Conservation (phyloP, 92 coral and sea anemone genomes). For the Bergia sp. region DNA sequence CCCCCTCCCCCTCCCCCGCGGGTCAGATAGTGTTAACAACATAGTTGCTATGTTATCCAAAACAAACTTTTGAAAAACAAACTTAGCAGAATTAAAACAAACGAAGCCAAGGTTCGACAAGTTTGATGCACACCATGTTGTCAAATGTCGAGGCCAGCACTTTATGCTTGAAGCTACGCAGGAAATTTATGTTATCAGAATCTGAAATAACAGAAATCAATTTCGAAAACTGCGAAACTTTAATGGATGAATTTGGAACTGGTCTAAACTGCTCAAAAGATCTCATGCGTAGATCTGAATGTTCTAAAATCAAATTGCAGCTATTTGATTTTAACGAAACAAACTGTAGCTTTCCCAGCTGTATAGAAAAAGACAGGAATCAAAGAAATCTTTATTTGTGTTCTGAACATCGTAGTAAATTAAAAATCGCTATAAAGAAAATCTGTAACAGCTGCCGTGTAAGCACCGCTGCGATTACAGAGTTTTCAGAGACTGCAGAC, state of each 20-base stretch:
- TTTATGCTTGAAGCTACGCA: not conserved
- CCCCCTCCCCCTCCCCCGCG: too few species aligned
- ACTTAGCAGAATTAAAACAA: too few species aligned
- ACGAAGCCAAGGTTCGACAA: too few species aligned
- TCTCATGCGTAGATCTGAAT: not conserved
- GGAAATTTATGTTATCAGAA: not conserved
- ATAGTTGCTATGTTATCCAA: too few species aligned
- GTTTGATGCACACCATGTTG: too few species aligned
- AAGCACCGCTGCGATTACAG: not conserved
- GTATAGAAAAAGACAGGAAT: not conserved
- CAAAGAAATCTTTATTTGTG: slow-evolving; percentile 10
- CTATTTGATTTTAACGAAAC: not conserved
- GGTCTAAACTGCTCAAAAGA: not conserved
- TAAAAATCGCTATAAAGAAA: not conserved
- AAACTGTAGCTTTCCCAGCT: slow-evolving; percentile 19
- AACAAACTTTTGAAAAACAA: too few species aligned
- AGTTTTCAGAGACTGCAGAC: not conserved
- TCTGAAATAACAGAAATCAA: not conserved
- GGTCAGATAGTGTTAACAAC: too few species aligned
- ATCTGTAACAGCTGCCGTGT: not conserved
- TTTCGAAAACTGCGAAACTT: not conserved
- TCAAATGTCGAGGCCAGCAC: too few species aligned
- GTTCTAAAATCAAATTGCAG: too few species aligned
- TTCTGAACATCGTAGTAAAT: not conserved
- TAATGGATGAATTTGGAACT: not conserved